Conservation (phyloP, 1,140 invertebrate genomes). For the Medauroidea extradentata region DNA sequence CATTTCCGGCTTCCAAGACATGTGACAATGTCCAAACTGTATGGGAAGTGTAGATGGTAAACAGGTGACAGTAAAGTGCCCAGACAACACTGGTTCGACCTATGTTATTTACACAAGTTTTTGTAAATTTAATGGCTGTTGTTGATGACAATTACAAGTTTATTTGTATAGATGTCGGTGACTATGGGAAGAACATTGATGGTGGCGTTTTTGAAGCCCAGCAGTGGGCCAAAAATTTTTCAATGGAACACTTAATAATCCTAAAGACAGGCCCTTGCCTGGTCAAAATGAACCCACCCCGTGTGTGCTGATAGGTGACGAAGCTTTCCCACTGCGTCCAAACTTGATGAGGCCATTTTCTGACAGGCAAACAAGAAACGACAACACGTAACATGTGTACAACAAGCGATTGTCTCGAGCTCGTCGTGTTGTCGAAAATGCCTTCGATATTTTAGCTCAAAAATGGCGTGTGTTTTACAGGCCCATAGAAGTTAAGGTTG, state of each 20-base stretch:
- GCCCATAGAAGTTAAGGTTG: slow-evolving; percentile 22
- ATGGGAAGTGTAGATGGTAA: slow-evolving; percentile 44
- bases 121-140: slow-evolving; percentile 41
- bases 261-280: background rate
- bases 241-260: slow-evolving; percentile 10
- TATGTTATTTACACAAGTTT: slow-evolving; percentile 43
- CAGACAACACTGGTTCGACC: slow-evolving; percentile 36
- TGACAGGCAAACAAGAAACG: background rate
- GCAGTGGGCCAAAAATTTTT: slow-evolving; percentile 25
- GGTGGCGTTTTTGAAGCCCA: slow-evolving; percentile 20
- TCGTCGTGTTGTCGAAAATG: slow-evolving; percentile 37
- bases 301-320: slow-evolving; percentile 20
- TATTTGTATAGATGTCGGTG: slow-evolving; percentile 39
- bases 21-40: slow-evolving; percentile 38
- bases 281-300: slow-evolving; percentile 5
- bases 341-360: slow-evolving; percentile 17
- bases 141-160: slow-evolving; percentile 43
- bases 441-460: slow-evolving; percentile 42
- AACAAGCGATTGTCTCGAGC: slow-evolving; percentile 24
- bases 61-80: slow-evolving; percentile 40
- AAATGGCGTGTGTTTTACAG: slow-evolving; percentile 32
- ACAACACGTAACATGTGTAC: too few relatives aligned
- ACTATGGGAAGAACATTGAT: slow-evolving; percentile 34
- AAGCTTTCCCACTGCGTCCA: slow-evolving; percentile 15
- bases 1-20: slow-evolving; percentile 26